Percentiles rank a stretch among this genome's conserved stretches.
Evolutionary conservation across 2,797 vertebrate species (phyloP).

Genomic region (Notolepis coatsorum): DNA sequence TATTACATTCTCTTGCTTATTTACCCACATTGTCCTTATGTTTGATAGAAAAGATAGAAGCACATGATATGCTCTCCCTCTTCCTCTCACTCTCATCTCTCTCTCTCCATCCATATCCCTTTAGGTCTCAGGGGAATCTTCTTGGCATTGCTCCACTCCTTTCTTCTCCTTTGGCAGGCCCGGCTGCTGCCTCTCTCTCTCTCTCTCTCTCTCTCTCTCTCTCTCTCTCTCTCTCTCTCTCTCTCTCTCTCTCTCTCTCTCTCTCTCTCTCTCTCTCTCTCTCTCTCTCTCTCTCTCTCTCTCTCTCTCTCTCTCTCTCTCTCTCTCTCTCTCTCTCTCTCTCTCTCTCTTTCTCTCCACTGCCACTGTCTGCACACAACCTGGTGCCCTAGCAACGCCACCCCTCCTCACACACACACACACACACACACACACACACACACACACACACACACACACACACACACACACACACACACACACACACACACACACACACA

Average conservation of each 20-base stretch:
- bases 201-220: slow-evolving; percentile 40
- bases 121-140: slow-evolving; percentile 77
- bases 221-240: not conserved
- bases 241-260: not conserved
- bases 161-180: slow-evolving; percentile 79
- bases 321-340: not conserved
- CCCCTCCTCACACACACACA: slow-evolving; percentile 43
- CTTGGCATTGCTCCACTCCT: slow-evolving; percentile 83
- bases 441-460: not conserved
- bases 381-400: slow-evolving; percentile 81
- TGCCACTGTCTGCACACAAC: slow-evolving; percentile 63
- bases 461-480: slow-evolving; percentile 35
- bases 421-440: not conserved
- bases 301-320: not conserved
- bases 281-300: not conserved
- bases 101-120: slow-evolving; percentile 41
- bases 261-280: not conserved
- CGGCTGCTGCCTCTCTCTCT: slow-evolving; percentile 69
- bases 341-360: not conserved
- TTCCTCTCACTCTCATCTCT: slow-evolving; percentile 12
- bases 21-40: too few species aligned
- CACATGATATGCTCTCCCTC: too few species aligned
- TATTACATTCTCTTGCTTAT: too few species aligned
- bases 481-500: slow-evolving; percentile 12
- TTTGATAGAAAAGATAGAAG: too few species aligned